Evolutionary conservation across 2,888 invertebrate genomes (phyloP), one percentile per base, ranked within the genome.

Genomic region (Lepidochrysops patricia): DNA sequence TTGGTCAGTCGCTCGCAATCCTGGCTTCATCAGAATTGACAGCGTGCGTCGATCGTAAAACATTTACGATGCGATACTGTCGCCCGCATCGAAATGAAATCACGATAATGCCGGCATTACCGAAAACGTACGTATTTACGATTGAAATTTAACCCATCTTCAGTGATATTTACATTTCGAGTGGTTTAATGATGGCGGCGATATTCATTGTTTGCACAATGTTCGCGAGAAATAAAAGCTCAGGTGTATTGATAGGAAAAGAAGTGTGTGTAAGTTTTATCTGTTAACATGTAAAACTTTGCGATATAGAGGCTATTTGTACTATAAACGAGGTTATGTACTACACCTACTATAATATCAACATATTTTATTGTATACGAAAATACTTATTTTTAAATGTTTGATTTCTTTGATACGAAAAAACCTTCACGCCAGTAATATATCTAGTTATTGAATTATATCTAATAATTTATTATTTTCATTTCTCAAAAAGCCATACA

Each of bases 1-100:
- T 80, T 79, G 82, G 82, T 76, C 82, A 80, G 78, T 80, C 77
- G 78, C 77, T 77, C 75, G 72, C 71, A 73, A 78, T 78, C 77
- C 74, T 76, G 75, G 76, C 78, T 77, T 74, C 75, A 73, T 71
- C 72, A 74, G 70, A 77, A 82, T 80, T 81, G 81, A 81, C 80
- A 84, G 77, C 76, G 76, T 72, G 77, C 68, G 70, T 68, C 61
- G 62, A 74, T 70, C 73, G 80, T 84, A 84, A 83, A 84, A 71
- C 74, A 76, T 81, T 81, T 80, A 75, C 70, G 67, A 66, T 61
- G 65, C 68, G 64, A 69, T 71, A 78, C 74, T 61, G 75, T 68
- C 68, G 69, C 66, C 72, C 69, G 68, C 69, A 69, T 67, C 65
- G 66, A 60, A 72, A 70, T 71, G 68, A 69, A 71, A 73, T 68